A percentile compares a stretch with the other conserved stretches of the same genome.
phyloP scores from a whole-genome alignment of 2,888 invertebrate species.

The Autographa pulchrina region DNA sequence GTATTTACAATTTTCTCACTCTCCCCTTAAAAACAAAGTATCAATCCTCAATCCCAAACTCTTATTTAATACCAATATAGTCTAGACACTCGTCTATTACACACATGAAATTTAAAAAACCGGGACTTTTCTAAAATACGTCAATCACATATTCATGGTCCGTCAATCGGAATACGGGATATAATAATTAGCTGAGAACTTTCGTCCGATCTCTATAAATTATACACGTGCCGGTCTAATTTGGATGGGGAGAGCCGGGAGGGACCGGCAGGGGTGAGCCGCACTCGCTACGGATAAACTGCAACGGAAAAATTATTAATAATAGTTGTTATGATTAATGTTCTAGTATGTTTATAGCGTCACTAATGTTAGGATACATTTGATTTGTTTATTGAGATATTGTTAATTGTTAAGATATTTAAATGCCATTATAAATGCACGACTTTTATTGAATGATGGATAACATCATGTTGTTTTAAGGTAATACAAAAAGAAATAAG shows the following conservation, averaged over 20 bases:
- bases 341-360: too few relatives aligned
- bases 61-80: not conserved
- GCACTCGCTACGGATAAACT: conserved; percentile 35
- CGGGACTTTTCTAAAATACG: conserved; percentile 4
- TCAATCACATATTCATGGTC: conserved; percentile 35
- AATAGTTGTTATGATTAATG: too few relatives aligned
- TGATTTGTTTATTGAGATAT: too few relatives aligned
- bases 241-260: conserved; percentile 66
- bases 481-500: too few relatives aligned
- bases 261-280: conserved; percentile 64
- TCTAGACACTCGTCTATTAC: not conserved
- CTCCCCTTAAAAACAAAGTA: not conserved
- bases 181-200: conserved; percentile 70
- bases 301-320: not conserved
- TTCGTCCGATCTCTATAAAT: conserved; percentile 71
- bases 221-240: conserved; percentile 75
- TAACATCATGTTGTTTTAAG: too few relatives aligned
- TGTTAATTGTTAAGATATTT: too few relatives aligned
- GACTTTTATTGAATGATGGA: too few relatives aligned
- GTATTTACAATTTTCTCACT: too few relatives aligned
- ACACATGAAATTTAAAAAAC: not conserved
- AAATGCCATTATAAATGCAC: too few relatives aligned
- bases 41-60: not conserved
- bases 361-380: too few relatives aligned
- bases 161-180: conserved; percentile 58